These are phyloP conservation scores for Sepiola atlantica DNA, from an alignment of 2,888 invertebrate species.

Conservation along the genomic window DNA sequence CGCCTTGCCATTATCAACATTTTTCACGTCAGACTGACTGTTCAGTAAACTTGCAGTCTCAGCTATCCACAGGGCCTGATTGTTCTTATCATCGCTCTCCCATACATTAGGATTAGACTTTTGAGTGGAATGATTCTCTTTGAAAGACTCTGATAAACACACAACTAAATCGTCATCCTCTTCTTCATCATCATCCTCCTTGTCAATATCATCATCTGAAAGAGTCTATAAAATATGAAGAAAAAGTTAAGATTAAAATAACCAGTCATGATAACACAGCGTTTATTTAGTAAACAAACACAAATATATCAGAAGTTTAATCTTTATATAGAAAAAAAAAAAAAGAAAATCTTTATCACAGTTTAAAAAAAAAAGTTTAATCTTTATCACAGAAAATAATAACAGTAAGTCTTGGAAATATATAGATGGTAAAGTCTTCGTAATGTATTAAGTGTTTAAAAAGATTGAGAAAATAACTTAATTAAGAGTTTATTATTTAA, in stretches of 20 bases:
- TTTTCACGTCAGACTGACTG: slow-evolving; percentile 34
- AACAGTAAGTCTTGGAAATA: no score
- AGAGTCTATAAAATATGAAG: background rate
- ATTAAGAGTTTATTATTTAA: no score
- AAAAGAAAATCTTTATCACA: no score
- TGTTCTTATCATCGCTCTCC: slow-evolving; percentile 13
- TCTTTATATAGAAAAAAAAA: no score
- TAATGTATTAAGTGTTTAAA: no score
- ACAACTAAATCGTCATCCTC: slow-evolving; percentile 43
- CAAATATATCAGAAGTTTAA: no score
- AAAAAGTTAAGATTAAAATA: background rate
- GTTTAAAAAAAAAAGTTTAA: no score
- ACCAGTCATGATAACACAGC: background rate
- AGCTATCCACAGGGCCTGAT: background rate
- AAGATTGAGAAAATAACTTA: no score
- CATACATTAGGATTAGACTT: background rate
- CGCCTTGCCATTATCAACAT: background rate
- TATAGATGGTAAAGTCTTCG: background rate
- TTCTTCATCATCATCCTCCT: background rate
- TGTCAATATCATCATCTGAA: slow-evolving; percentile 41
- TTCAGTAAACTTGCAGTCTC: background rate
- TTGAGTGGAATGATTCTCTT: background rate
- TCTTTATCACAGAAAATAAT: no score
- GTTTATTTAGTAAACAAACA: background rate
- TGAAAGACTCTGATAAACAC: slow-evolving; percentile 40